Evolutionary conservation across 2,888 invertebrate species (phyloP).

Genomic region (Eilema depressum): DNA sequence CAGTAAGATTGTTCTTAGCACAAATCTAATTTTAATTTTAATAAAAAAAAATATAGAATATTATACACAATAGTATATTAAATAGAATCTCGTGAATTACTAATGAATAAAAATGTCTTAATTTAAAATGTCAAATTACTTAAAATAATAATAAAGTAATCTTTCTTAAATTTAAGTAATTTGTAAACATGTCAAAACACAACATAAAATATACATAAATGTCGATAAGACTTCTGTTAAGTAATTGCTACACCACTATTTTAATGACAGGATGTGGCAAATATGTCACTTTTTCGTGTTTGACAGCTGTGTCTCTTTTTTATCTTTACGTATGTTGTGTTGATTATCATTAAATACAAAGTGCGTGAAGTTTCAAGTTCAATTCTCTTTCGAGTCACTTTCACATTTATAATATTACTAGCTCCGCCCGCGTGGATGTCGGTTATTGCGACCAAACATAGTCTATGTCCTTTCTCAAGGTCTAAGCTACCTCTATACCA

Average conservation of each 20-base stretch:
- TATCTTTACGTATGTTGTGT: not conserved
- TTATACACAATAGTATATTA: not conserved
- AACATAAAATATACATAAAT: not conserved
- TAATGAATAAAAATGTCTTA: not conserved
- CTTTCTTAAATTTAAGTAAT: not conserved
- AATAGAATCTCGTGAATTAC: not conserved
- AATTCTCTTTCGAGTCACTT: no score
- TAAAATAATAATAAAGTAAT: not conserved
- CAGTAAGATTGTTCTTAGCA: no score
- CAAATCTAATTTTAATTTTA: not conserved
- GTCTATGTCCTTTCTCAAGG: no score
- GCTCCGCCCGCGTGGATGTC: no score
- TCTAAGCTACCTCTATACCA: no score
- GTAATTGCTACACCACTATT: not conserved
- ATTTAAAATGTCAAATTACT: not conserved
- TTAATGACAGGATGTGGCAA: not conserved
- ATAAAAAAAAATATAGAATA: not conserved
- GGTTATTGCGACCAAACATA: no score
- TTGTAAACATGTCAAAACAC: not conserved
- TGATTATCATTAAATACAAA: not conserved
- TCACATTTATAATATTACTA: no score
- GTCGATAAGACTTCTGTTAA: not conserved
- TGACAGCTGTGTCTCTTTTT: not conserved
- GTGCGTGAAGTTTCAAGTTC: no score
- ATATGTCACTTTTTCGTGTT: not conserved